These are phyloP conservation scores for Rhineura floridana DNA, from an alignment of 2,113 vertebrate species.

Conservation along the genomic window DNA sequence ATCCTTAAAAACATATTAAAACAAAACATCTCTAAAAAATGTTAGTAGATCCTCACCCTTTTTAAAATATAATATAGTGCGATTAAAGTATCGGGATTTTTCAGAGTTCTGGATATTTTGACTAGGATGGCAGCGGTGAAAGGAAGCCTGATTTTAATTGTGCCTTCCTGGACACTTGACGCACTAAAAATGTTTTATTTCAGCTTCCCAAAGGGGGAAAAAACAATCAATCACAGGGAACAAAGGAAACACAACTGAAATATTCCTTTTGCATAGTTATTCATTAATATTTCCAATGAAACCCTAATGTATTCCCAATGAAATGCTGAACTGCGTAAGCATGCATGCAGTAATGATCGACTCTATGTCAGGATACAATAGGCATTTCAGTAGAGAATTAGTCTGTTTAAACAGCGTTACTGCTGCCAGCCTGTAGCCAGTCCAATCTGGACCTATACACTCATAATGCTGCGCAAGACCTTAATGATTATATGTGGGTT, in stretches of 20 bases:
- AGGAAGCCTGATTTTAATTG: neutral
- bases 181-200: neutral
- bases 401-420: neutral
- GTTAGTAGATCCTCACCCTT: neutral
- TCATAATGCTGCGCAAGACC: conserved; percentile 13
- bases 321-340: neutral
- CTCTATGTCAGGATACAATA: conserved; percentile 9
- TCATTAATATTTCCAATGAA: neutral
- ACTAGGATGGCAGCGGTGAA: neutral
- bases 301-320: neutral
- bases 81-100: neutral
- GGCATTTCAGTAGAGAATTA: rapidly evolving
- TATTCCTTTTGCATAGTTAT: neutral
- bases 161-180: neutral
- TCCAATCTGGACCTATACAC: neutral
- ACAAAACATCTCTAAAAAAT: too few species aligned
- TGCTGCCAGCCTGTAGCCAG: rapidly evolving
- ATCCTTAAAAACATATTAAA: too few species aligned
- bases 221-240: neutral
- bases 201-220: neutral
- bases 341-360: neutral
- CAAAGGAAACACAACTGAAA: neutral
- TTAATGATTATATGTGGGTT: conserved; percentile 19
- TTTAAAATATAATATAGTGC: neutral
- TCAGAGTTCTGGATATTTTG: neutral